Base-by-base conservation (phyloP, 2,888 invertebrate species). In the Monopis laevigella region DNA sequence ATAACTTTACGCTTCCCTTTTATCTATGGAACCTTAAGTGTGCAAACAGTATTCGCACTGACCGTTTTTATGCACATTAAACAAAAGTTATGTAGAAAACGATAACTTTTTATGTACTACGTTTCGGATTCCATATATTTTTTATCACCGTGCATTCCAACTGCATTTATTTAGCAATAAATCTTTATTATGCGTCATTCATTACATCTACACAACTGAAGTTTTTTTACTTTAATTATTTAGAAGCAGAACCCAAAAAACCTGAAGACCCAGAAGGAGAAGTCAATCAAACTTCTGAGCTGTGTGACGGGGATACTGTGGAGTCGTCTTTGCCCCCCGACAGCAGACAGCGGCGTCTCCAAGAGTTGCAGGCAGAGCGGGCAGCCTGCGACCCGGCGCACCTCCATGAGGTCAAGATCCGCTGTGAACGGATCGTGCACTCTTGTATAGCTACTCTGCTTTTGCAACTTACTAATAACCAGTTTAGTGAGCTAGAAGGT, bases 401-500 rank as follows among this genome's bases (percentile, higher is more conserved):
- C 50, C 73, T 93, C 44, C 89, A 88, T 55, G 88, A 87, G 51
- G 77, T 92, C 43, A 92, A 80, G 73, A 67, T 83, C 38, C 86
- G 88, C 49, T 90, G 89, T 61, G 89, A 90, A 81, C 83, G 86
- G 48, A 82, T 93, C 44, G 88, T 93, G 10, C 84, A 92, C 51
- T 89, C 91, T 53, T 93, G 93, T 65, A 92, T 93, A 54, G 90
- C 90, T 24, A 90, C 92, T 41, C 80, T 93, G 45, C 69, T 94
- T 42, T 82, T 92, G 41, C 90, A 92, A 64, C 82, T 93, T 48
- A 90, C 91, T 10, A 84, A 90, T 49, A 89, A 92, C 61, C 89
- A 92, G 61, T 93, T 93, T 67, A 90, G 87, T 56, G 92, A 92
- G 70, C 87, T 93, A 57, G 93, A 93, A 87, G 92, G 93, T 92